Evolutionary conservation across 30 jellyfish, hydroid and myxozoan species (phyloP), one percentile per base, ranked within the genome.

Genomic region (Clytia hemisphaerica): DNA sequence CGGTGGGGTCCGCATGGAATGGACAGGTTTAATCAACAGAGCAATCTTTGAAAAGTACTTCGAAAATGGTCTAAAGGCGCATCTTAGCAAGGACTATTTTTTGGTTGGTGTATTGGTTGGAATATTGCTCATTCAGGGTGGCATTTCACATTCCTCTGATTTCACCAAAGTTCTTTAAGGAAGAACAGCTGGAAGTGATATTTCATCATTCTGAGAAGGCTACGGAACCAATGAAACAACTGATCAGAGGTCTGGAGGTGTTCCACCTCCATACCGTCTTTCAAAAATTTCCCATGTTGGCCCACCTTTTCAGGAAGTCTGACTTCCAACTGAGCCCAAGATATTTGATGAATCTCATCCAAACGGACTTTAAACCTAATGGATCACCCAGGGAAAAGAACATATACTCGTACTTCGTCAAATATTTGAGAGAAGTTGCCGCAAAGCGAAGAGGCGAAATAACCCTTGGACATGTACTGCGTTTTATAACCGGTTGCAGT

Each of bases 1-100:
- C 10, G 91, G 91, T 27, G 91, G 91, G 1, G 76, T 83, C 22
- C 32, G 91, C 24, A 30, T 63, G 10, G 83, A 77, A 67, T 77
- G 82, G 91, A 19, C 66, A 6, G 67, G 54, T 15, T 10, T 53
- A 1, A 35, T 64, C 21, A 63, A 48, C 30, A 49, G 59, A 31
- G 91, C 79, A 21, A 63, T 77, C 49, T 25, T 63, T n/a, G 54
- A n/a, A 5, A 78, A 67, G 34, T 78, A 78, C 51, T 78, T 78
- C 58, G 93, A 53, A 1, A 33, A 18, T 58, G 87, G 93, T 0
- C 60, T 68, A 25, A 78, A 69, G 28, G 85, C 27, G 77, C 72
- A 54, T 21, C 48, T 78, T 4, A 25, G 61, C 6, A 79, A 78
- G 45, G 85, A 78, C 6, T 78, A 78, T 34, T 66, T 4, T 57